These are phyloP conservation scores for Botrylloides violaceus DNA, from an alignment of 23 tunicate species.

Conservation along the genomic window DNA sequence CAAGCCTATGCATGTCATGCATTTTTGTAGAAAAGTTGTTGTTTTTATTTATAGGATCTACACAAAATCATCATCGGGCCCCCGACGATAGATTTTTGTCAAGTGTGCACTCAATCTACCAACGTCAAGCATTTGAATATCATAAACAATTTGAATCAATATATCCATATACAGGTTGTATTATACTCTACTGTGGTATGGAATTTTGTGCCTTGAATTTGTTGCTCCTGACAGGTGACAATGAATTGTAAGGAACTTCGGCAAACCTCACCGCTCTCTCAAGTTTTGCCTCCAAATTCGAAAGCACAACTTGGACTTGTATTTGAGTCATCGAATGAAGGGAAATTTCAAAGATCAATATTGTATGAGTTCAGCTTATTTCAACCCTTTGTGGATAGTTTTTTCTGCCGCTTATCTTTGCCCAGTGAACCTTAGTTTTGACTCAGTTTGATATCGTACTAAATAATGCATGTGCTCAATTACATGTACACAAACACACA, in stretches of 20 bases:
- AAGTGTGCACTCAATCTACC: conserved; percentile 76
- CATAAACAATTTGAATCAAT: conserved; percentile 76
- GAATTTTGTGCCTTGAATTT: neutral
- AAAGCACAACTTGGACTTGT: conserved; percentile 78
- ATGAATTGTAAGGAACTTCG: conserved; percentile 84
- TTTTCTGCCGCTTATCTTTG: too few relatives aligned
- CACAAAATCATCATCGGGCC: conserved; percentile 89
- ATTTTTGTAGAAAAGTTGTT: too few relatives aligned
- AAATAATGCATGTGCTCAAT: too few relatives aligned
- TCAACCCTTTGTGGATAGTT: neutral
- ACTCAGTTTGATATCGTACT: too few relatives aligned
- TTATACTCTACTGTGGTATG: neutral
- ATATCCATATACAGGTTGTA: conserved; percentile 72
- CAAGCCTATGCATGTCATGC: too few relatives aligned
- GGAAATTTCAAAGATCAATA: conserved; percentile 83
- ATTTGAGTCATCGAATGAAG: conserved; percentile 72
- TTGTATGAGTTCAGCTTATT: conserved; percentile 25
- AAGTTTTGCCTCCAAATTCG: conserved; percentile 72
- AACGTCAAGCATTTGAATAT: conserved; percentile 61
- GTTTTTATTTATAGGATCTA: conserved; percentile 84
- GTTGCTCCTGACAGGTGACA: conserved; percentile 28
- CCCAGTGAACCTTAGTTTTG: too few relatives aligned
- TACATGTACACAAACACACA: too few relatives aligned
- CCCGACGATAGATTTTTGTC: conserved; percentile 81
- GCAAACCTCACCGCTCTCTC: conserved; percentile 86